Evolutionary conservation across 2,113 vertebrate species (phyloP).

Genomic region (Podiceps cristatus): DNA sequence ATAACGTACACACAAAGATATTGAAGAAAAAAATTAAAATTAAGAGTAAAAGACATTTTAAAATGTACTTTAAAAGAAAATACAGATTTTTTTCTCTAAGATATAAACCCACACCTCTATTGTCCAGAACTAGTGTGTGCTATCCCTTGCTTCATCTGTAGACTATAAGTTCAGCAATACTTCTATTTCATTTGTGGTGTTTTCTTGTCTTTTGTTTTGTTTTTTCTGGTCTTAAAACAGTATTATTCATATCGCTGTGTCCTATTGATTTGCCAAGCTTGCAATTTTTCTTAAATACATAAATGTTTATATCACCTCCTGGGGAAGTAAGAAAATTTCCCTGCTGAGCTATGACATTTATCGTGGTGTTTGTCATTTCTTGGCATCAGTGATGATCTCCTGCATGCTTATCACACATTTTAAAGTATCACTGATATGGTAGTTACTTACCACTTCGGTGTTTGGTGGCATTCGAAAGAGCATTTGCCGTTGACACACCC

Average conservation of each 20-base stretch:
- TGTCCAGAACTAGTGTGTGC: not conserved
- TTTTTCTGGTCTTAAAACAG: not conserved
- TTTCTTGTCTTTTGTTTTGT: too few relatives aligned
- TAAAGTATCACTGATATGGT: not conserved
- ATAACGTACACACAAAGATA: not conserved
- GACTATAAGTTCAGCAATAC: not conserved
- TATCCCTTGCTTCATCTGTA: not conserved
- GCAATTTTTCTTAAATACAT: not conserved
- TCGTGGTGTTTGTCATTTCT: not conserved
- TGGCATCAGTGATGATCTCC: not conserved
- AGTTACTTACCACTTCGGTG: not conserved
- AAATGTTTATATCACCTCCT: accelerated
- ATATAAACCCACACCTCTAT: not conserved
- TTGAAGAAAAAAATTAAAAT: not conserved
- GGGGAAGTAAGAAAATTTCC: not conserved
- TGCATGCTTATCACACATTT: not conserved
- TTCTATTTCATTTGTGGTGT: not conserved
- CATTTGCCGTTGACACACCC: not conserved
- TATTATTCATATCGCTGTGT: not conserved
- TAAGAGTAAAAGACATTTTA: not conserved
- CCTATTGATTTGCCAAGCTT: not conserved
- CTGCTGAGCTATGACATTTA: accelerated
- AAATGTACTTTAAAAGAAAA: not conserved
- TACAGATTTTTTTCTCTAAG: not conserved
- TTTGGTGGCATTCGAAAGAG: not conserved